A percentile compares a stretch with the other conserved stretches of the same genome.
Conservation (phyloP, 1,140 invertebrate genomes). For the Delia radicum region DNA sequence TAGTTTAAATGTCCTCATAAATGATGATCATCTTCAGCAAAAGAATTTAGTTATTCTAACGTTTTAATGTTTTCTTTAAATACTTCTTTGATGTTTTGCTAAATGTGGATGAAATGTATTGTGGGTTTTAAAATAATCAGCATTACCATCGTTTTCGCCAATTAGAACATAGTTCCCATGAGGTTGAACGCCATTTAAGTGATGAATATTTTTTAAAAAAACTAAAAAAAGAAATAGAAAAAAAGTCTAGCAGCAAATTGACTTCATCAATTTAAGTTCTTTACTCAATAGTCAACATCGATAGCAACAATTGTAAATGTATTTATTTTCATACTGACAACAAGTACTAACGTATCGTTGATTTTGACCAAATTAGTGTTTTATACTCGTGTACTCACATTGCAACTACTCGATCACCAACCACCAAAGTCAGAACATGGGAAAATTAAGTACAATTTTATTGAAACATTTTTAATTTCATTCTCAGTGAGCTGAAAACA, state of each 20-base stretch:
- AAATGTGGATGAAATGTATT: neutral
- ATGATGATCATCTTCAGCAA: too few relatives aligned
- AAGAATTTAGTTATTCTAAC: too few relatives aligned
- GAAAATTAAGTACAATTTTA: conserved; percentile 4
- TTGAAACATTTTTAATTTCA: conserved; percentile 15
- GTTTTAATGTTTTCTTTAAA: neutral
- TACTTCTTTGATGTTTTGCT: neutral
- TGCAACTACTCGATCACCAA: neutral
- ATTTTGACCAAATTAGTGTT: conserved; percentile 16
- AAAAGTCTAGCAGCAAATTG: conserved; percentile 4
- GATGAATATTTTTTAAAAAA: neutral
- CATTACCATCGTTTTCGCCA: conserved; percentile 22
- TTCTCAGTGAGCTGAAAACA: neutral
- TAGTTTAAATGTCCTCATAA: too few relatives aligned
- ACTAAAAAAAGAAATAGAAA: neutral
- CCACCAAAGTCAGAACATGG: neutral
- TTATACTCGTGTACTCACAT: neutral
- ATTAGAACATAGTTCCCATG: conserved; percentile 23
- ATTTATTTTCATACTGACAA: neutral
- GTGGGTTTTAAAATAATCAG: conserved; percentile 7
- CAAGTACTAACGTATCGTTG: neutral
- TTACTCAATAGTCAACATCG: neutral
- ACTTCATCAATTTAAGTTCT: neutral
- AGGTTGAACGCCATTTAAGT: conserved; percentile 11
- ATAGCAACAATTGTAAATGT: neutral